Percentiles rank a stretch among this genome's conserved stretches.
Conservation (phyloP, 2,113 vertebrate species). For the Prolemur simus region DNA sequence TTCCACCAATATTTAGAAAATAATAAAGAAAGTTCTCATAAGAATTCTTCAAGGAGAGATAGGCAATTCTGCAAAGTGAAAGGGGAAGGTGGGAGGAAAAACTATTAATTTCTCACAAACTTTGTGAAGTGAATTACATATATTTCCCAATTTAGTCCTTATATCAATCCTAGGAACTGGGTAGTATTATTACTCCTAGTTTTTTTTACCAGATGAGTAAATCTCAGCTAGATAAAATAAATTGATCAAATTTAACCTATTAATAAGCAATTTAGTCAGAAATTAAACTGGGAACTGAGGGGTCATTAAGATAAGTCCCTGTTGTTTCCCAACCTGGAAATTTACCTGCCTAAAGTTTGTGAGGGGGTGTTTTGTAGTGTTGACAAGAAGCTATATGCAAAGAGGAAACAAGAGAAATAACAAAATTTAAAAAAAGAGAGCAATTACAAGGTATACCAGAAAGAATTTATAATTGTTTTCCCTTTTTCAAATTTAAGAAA, state of each 20-base stretch:
- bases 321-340: accelerated
- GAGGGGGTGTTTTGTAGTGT: not conserved
- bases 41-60: not conserved
- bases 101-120: not conserved
- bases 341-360: not conserved
- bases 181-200: not conserved
- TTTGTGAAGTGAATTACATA: not conserved
- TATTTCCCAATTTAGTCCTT: not conserved
- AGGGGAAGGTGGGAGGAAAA: accelerated
- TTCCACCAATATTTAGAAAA: not conserved
- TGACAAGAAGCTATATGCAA: not conserved
- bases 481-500: not conserved
- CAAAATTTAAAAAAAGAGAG: not conserved
- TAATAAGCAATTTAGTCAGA: not conserved
- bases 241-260: not conserved
- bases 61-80: not conserved
- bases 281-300: not conserved
- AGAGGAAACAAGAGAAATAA: not conserved
- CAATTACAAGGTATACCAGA: not conserved
- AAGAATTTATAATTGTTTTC: not conserved
- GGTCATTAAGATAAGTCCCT: not conserved
- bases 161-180: not conserved
- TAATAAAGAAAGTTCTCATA: not conserved
- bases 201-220: not conserved
- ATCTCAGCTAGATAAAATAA: not conserved